Evolutionary conservation across 2,888 invertebrate genomes (phyloP).

Genomic region (Clitarchus hookeri): DNA sequence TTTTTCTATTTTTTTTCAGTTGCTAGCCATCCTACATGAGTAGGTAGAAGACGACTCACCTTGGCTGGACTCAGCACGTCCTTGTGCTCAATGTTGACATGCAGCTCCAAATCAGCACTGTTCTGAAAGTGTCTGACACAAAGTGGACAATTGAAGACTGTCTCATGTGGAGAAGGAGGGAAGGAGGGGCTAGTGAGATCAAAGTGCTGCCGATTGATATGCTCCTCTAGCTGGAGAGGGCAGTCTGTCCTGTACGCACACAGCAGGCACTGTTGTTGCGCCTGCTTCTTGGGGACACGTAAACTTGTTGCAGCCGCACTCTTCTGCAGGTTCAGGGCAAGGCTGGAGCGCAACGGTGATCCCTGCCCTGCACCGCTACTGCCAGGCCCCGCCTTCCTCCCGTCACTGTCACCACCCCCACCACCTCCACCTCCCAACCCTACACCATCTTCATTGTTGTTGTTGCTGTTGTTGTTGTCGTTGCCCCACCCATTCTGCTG

Average conservation of each 20-base stretch:
- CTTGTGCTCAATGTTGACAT: constrained; percentile 83
- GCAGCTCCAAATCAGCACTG: constrained; percentile 79
- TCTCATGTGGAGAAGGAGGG: constrained; percentile 50
- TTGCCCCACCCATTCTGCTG: constrained; percentile 45
- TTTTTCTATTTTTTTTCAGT: no score
- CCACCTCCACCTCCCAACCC: constrained; percentile 47
- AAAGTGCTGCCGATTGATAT: constrained; percentile 83
- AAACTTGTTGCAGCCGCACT: constrained; percentile 53
- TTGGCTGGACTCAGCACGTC: constrained; percentile 75
- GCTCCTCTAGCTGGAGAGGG: constrained; percentile 76
- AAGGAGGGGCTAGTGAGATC: constrained; percentile 73
- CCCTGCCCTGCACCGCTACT: constrained; percentile 64
- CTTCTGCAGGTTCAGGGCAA: constrained; percentile 69
- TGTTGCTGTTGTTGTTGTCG: constrained; percentile 54
- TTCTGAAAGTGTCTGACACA: constrained; percentile 74
- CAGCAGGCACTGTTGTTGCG: constrained; percentile 68
- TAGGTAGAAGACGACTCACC: constrained; percentile 43
- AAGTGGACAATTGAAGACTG: constrained; percentile 74
- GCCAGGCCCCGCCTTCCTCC: constrained; percentile 20
- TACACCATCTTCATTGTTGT: constrained; percentile 48
- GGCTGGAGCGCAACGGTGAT: constrained; percentile 72
- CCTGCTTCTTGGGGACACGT: constrained; percentile 48
- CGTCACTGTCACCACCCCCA: constrained; percentile 25
- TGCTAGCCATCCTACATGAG: no score
- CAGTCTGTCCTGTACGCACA: constrained; percentile 77